phyloP scores from a whole-genome alignment of 2,797 vertebrate species.

The Lepus townsendii region DNA sequence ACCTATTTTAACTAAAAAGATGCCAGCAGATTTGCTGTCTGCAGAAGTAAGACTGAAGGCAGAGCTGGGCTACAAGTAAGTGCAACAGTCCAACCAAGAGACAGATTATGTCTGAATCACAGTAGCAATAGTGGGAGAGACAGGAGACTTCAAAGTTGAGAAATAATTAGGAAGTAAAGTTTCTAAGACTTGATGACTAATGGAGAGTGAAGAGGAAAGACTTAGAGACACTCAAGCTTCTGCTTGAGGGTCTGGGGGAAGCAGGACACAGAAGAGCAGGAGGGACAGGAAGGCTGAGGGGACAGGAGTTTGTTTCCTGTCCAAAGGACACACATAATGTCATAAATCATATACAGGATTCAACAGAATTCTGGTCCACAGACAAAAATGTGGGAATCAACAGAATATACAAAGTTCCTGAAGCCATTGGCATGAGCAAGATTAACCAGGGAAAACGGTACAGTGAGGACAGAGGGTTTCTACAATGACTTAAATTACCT shows the following conservation, averaged over 20 bases:
- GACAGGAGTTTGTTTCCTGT: background rate
- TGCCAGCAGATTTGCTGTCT: background rate
- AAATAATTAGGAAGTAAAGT: constrained; percentile 29
- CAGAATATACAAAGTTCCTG: background rate
- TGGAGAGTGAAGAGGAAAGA: background rate
- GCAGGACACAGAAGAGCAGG: background rate
- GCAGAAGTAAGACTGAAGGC: background rate
- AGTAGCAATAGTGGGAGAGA: background rate
- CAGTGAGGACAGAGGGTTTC: constrained; percentile 30
- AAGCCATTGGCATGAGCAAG: background rate
- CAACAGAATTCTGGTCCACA: background rate
- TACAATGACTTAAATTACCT: constrained; percentile 82
- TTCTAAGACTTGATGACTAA: background rate
- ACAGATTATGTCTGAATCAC: background rate
- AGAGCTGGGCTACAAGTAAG: background rate
- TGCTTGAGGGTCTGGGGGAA: background rate
- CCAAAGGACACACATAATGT: background rate
- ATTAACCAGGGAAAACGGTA: constrained; percentile 10
- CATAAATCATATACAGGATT: background rate
- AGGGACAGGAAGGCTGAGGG: background rate
- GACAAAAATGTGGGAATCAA: background rate
- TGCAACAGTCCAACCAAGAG: background rate
- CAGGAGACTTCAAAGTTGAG: background rate
- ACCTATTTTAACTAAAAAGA: constrained; percentile 1
- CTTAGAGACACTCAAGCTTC: background rate